These are phyloP conservation scores for Drosophila atripex DNA, from an alignment of 2,888 invertebrate genomes.

Conservation along the genomic window DNA sequence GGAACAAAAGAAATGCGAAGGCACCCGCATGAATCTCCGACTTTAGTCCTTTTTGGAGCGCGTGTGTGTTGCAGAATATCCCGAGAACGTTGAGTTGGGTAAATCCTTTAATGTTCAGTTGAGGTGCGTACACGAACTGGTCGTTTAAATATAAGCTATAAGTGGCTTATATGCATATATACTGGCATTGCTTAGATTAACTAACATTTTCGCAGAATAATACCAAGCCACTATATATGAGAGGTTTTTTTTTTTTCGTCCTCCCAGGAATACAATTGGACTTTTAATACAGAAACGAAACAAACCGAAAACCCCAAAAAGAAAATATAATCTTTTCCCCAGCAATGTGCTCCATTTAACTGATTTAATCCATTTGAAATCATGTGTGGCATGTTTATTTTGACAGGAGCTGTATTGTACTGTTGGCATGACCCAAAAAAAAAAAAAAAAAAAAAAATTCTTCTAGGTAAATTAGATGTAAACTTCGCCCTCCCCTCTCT, in stretches of 20 bases:
- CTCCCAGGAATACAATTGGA: neutral
- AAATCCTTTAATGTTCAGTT: constrained; percentile 42
- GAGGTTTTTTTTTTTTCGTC: neutral
- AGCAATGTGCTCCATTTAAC: neutral
- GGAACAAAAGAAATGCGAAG: constrained; percentile 42
- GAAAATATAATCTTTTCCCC: neutral
- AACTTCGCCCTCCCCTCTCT: constrained; percentile 4
- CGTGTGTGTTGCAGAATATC: constrained; percentile 21
- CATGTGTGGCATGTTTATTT: constrained; percentile 8
- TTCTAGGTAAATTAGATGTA: constrained; percentile 39
- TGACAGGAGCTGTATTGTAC: constrained; percentile 4
- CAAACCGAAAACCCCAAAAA: neutral
- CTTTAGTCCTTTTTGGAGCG: constrained; percentile 13
- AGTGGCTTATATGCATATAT: constrained; percentile 40
- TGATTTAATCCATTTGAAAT: constrained; percentile 1
- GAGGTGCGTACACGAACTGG: constrained; percentile 43
- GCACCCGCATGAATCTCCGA: constrained; percentile 11
- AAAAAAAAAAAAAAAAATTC: constrained; percentile 11
- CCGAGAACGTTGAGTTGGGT: constrained; percentile 37
- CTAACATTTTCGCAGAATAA: constrained; percentile 25
- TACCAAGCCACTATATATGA: neutral
- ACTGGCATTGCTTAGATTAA: constrained; percentile 37
- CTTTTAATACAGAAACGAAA: neutral
- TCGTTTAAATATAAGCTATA: constrained; percentile 21
- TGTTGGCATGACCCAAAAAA: constrained; percentile 2